Evolutionary conservation across 2,888 invertebrate genomes (phyloP).

Genomic region (Xanthorhoe spadicearia): DNA sequence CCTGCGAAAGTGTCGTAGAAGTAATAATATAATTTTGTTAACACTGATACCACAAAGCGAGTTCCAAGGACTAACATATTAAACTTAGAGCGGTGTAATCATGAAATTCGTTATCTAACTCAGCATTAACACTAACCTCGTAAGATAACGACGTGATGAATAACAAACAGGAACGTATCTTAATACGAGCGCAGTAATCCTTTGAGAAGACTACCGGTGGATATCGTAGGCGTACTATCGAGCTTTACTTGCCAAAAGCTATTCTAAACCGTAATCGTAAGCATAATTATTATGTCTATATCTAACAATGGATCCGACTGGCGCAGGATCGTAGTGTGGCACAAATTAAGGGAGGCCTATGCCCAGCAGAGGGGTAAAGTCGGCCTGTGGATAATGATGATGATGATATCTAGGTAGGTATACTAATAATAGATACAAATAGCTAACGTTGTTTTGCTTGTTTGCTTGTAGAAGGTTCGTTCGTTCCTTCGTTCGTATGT

Average conservation of each 20-base stretch:
- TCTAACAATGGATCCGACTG: no score
- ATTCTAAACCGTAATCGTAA: neutral
- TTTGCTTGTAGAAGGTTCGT: no score
- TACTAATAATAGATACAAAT: no score
- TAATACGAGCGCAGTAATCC: constrained; percentile 12
- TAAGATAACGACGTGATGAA: constrained; percentile 53
- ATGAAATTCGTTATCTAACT: constrained; percentile 28
- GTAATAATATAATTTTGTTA: neutral
- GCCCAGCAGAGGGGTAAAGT: no score
- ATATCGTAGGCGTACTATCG: constrained; percentile 7
- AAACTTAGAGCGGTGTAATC: constrained; percentile 8
- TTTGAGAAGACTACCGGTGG: constrained; percentile 9
- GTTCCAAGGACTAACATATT: neutral
- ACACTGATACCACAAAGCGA: neutral
- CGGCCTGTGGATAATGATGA: no score
- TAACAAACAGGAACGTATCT: constrained; percentile 48
- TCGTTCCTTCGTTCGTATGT: no score
- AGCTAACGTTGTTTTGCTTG: no score
- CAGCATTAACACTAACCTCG: constrained; percentile 31
- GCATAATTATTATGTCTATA: no score
- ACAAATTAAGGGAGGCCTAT: no score
- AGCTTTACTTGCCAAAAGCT: neutral
- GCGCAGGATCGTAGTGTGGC: no score
- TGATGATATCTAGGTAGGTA: no score
- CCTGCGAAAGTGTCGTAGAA: no score